Evolutionary conservation across 2,888 invertebrate species (phyloP).

Genomic region (Drosophila stalkeri): DNA sequence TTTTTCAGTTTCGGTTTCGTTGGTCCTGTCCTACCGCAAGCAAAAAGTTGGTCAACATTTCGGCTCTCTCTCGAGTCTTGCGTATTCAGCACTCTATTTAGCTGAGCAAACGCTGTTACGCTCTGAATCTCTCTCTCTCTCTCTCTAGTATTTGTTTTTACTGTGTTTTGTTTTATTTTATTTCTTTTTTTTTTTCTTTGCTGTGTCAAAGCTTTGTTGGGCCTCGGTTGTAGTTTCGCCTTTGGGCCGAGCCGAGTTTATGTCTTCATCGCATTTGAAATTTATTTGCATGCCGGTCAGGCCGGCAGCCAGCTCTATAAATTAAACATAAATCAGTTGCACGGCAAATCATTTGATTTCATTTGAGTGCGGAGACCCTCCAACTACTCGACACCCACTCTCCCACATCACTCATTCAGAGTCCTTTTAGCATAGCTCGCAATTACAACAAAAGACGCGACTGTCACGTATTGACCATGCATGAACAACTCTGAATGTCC

Average conservation of each 20-base stretch:
- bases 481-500: constrained; percentile 47
- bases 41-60: constrained; percentile 62
- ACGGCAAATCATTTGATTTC: constrained; percentile 77
- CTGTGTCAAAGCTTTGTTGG: constrained; percentile 40
- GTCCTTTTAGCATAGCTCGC: constrained; percentile 10
- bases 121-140: neutral
- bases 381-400: constrained; percentile 1
- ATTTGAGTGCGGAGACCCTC: constrained; percentile 57
- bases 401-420: neutral
- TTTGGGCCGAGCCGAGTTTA: constrained; percentile 62
- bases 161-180: constrained; percentile 30
- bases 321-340: constrained; percentile 78
- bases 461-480: constrained; percentile 61
- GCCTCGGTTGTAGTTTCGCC: constrained; percentile 54
- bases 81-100: constrained; percentile 48
- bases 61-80: constrained; percentile 8
- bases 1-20: constrained; percentile 36
- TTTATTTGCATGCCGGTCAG: constrained; percentile 78
- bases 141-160: neutral
- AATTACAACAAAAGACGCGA: constrained; percentile 59
- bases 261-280: constrained; percentile 72
- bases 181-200: constrained; percentile 3
- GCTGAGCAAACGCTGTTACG: constrained; percentile 15
- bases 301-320: constrained; percentile 71
- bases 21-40: constrained; percentile 66